phyloP scores from a whole-genome alignment of 2,797 vertebrate species.

The Myripristis murdjan region DNA sequence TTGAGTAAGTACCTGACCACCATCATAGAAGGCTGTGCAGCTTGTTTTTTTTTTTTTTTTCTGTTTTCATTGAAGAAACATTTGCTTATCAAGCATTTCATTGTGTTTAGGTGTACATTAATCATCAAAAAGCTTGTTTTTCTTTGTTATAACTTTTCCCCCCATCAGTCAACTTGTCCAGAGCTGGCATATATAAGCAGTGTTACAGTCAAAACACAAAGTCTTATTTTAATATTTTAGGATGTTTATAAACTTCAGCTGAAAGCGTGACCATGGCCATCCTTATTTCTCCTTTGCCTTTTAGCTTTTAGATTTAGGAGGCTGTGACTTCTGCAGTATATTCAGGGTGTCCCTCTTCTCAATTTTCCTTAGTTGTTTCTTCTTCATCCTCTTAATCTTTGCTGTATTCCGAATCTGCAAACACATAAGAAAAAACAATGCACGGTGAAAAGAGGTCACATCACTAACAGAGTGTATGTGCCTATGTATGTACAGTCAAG shows the following conservation, averaged over 20 bases:
- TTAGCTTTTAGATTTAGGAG: conserved; percentile 60
- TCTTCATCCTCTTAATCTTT: conserved; percentile 95
- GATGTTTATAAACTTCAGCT: conserved; percentile 33
- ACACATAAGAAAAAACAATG: neutral
- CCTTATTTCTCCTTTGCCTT: conserved; percentile 36
- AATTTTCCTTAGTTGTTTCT: conserved; percentile 92
- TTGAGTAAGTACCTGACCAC: too few species aligned
- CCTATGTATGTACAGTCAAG: too few species aligned
- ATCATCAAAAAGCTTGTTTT: neutral
- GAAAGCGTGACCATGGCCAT: conserved; percentile 20
- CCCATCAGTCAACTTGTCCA: neutral
- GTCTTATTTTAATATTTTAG: conserved; percentile 18
- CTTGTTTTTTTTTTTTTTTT: too few species aligned
- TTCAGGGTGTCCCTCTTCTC: conserved; percentile 94
- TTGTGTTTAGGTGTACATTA: neutral
- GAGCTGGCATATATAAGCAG: conserved; percentile 2
- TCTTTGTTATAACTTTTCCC: neutral
- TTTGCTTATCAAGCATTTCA: neutral
- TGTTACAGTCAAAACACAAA: neutral
- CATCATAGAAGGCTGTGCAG: too few species aligned
- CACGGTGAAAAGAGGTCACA: neutral
- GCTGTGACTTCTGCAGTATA: conserved; percentile 85
- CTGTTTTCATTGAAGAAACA: too few species aligned
- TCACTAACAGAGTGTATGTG: neutral
- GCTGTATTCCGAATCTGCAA: conserved; percentile 92